Percentiles rank a stretch among this genome's conserved stretches.
Evolutionary conservation across 1,140 invertebrate genomes (phyloP).

Genomic region (Chrysomallon squamiferum): DNA sequence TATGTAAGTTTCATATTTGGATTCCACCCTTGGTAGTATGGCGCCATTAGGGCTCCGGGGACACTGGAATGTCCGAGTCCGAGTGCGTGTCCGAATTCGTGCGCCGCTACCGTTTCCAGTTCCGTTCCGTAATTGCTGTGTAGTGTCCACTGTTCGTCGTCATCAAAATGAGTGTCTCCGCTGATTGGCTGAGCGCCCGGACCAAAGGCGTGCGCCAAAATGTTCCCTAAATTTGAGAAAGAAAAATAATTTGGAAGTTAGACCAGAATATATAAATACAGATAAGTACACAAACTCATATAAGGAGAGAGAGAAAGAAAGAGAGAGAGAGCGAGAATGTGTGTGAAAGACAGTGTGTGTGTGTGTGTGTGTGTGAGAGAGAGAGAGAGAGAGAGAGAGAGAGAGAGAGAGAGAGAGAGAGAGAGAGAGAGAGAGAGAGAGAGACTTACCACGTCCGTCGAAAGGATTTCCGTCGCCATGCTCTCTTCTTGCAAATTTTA

Average conservation of each 20-base stretch:
- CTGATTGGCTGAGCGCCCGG: constrained; percentile 3
- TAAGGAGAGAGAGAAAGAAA: background rate
- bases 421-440: background rate
- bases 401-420: constrained; percentile 3
- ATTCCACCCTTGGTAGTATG: constrained; percentile 64
- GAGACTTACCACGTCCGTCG: constrained; percentile 58
- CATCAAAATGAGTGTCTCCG: constrained; percentile 67
- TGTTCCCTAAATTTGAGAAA: constrained; percentile 13
- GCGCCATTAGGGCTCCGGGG: constrained; percentile 59
- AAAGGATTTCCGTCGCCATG: constrained; percentile 39
- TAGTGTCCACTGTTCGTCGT: constrained; percentile 69
- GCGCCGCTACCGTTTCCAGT: constrained; percentile 57
- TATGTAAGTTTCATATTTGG: constrained; percentile 39
- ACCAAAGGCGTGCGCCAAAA: constrained; percentile 26
- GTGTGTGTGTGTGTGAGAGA: too few relatives aligned
- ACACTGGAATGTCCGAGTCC: constrained; percentile 59
- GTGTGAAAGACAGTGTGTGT: background rate
- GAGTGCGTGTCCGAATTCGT: constrained; percentile 62
- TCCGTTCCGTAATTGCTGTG: constrained; percentile 45
- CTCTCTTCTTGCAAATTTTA: constrained; percentile 31
- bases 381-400: constrained; percentile 7
- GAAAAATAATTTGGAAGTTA: background rate
- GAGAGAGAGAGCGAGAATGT: background rate
- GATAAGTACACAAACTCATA: too few relatives aligned
- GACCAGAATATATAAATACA: too few relatives aligned